Evolutionary conservation across 2,113 vertebrate genomes (phyloP), one percentile per base, ranked within the genome.

Genomic region (Struthidea cinerea): DNA sequence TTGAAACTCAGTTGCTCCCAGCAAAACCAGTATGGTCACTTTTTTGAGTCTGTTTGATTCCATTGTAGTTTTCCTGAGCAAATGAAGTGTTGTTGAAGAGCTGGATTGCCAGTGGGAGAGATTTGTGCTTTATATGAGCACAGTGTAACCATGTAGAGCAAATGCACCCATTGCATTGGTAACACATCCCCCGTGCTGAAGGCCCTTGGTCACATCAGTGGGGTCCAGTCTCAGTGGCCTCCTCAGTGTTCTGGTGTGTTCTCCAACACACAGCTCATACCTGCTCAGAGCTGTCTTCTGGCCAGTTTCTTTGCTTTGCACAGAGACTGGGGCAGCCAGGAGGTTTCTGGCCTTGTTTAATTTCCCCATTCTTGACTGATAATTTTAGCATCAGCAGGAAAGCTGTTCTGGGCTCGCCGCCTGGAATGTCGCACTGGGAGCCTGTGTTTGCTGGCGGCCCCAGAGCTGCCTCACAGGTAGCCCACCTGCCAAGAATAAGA

Each of bases 401-500:
- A 42, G 70, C 63, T 61, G 33, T 63, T 94, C 81, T 95, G 91
- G 96, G 95, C 95, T 73, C 10, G 1, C 85, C 94, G 95, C 94
- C 95, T 83, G 67, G 84, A 93, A 52, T 0, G 8, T 35, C 10
- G 26, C 81, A 24, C 53, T 16, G 3, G 75, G 82, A 84, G 69
- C 26, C 89, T 91, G 87, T 60, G 90, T 63, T 81, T 67, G 64
- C 83, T 95, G 93, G 87, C 79, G 1, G 87, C 87, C 85, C 47
- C 50, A 67, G 42, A 35, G 23, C 90, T 57, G 30, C 68, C 71
- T 89, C 73, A 23, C 91, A 95, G 95, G 95, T 96, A 24, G 50
- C 75, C 81, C 77, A 95, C 91, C 84, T 96, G 94, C 95, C 96
- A 97, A 96, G 79, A 94, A 94, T 68, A 96, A 96, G 92, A 96